Percentiles rank a stretch among this genome's conserved stretches.
Evolutionary conservation across 2,888 invertebrate genomes (phyloP).

Genomic region (Formica aserva): DNA sequence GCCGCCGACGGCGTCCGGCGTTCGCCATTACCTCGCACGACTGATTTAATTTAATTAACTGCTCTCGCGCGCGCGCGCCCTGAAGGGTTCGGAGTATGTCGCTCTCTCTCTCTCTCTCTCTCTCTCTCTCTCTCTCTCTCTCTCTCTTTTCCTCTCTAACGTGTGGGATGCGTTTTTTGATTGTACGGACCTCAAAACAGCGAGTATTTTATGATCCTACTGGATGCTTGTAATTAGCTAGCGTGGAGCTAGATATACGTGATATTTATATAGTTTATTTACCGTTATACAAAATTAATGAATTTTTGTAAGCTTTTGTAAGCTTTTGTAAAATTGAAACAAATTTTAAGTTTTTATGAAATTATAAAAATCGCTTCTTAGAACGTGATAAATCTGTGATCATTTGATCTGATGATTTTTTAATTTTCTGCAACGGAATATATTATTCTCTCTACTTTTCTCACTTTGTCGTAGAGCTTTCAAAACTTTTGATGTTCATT

Average conservation of each 20-base stretch:
- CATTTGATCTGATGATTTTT: too few relatives aligned
- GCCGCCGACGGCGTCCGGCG: conserved; percentile 65
- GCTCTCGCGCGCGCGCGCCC: conserved; percentile 36
- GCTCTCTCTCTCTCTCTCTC: background rate
- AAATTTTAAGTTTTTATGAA: conserved; percentile 8
- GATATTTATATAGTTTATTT: background rate
- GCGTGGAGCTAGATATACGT: background rate
- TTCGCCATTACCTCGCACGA: conserved; percentile 70
- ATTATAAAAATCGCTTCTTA: background rate
- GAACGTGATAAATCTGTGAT: background rate
- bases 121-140: background rate
- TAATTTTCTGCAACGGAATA: background rate
- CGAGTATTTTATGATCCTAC: background rate
- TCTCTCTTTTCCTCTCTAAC: background rate
- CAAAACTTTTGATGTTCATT: background rate
- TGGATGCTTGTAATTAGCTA: background rate
- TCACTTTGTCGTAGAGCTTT: background rate
- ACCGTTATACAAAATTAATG: background rate
- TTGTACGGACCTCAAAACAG: conserved; percentile 13
- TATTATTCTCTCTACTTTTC: background rate
- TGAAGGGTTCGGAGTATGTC: conserved; percentile 15
- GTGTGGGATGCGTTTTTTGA: conserved; percentile 13
- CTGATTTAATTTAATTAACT: conserved; percentile 73
- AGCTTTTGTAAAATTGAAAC: background rate
- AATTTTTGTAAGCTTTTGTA: background rate